Base-by-base conservation (phyloP, 2,797 vertebrate genomes). In the Gymnoscopelus microlampas region DNA sequence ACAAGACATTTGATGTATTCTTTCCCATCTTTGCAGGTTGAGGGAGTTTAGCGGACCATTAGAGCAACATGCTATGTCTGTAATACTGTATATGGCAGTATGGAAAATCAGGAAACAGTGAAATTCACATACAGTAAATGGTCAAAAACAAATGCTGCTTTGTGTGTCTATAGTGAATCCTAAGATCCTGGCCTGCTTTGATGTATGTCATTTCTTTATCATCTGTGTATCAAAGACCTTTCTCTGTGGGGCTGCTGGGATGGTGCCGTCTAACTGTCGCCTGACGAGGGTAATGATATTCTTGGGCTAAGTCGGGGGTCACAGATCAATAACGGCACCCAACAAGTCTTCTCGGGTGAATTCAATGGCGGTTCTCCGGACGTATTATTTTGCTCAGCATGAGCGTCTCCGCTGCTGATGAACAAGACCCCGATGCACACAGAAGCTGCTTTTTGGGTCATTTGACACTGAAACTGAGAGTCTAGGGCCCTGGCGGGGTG, bases 211-310 rank as follows among this genome's bases (percentile, higher is more conserved):
- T 44, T 44, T 44, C 39, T 44, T 44, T 44, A 44, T 44, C 58
- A 73, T 72, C 39, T 70, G 61, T 60, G 70, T 68, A 80, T 91
- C 83, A 83, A 71, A 87, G 78, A 83, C 69, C 59, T 68, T 71
- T 56, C 53, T 65, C 39, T 56, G 72, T 60, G 56, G 65, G 67
- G 68, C 61, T 75, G 70, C 66, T 57, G 62, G 65, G 74, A 73
- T 63, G 76, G 70, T 85, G 83, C 78, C 77, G 68, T 76, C 84
- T 78, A 23, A 79, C 71, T 83, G 88, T 81, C 72, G 68, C 75
- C 76, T 84, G 76, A 84, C 82, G 86, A 74, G 68, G 75, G 56
- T 60, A 86, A 88, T 85, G 63, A 91, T 91, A 90, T 93, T 91
- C 88, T 70, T 78, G 70, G 74, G 78, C 82, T 82, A 73, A 83